phyloP scores from a whole-genome alignment of 1,140 invertebrate species.

The Leptinotarsa defecta region DNA sequence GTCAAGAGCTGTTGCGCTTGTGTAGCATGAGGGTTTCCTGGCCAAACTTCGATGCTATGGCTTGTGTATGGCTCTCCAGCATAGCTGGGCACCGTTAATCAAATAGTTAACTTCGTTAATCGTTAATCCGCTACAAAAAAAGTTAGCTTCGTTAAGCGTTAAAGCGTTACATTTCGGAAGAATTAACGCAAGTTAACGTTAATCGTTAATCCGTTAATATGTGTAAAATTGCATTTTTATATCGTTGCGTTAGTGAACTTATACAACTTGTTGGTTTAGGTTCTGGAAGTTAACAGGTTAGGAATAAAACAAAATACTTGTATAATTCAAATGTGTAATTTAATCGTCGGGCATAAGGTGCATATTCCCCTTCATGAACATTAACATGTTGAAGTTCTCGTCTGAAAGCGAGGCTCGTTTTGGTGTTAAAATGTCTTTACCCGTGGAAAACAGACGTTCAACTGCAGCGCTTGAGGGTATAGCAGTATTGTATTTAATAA shows the following conservation, averaged over 20 bases:
- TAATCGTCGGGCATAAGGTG: neutral
- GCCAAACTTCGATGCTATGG: no score
- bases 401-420: neutral
- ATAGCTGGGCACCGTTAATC: neutral
- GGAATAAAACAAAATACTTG: neutral
- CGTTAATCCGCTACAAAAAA: neutral
- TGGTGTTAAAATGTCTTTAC: neutral
- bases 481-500: neutral
- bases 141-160: neutral
- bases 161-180: slow-evolving; percentile 3
- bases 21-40: no score
- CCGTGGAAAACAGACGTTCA: neutral
- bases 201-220: slow-evolving; percentile 3
- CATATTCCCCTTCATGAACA: neutral
- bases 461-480: neutral
- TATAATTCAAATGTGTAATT: slow-evolving; percentile 1
- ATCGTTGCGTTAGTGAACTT: slow-evolving; percentile 5
- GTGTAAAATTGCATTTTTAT: slow-evolving; percentile 6
- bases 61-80: no score
- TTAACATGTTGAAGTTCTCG: neutral
- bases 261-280: neutral
- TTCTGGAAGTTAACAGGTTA: neutral
- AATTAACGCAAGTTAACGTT: slow-evolving; percentile 3
- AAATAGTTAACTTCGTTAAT: slow-evolving; percentile 4
- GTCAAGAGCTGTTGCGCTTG: no score